phyloP scores from a whole-genome alignment of 2,888 invertebrate species.

The Euzophera pinguis region DNA sequence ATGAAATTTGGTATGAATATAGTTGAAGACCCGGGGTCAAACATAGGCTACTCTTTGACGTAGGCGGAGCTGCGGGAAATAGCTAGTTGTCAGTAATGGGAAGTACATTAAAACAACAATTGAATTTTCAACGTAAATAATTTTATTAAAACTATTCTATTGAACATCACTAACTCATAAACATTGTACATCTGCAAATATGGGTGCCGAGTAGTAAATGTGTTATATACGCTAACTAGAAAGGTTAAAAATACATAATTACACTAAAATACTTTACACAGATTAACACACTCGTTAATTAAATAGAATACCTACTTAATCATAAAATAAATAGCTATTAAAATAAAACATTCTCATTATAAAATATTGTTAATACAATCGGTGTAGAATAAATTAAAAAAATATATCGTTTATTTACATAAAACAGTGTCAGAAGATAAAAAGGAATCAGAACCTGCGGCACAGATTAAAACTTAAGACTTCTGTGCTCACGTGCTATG shows the following conservation, averaged over 20 bases:
- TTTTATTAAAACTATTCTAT: conserved; percentile 80
- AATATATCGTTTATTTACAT: conserved; percentile 46
- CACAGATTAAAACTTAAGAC: background rate
- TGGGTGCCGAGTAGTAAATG: conserved; percentile 53
- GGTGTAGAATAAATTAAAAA: conserved; percentile 51
- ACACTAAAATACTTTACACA: conserved; percentile 66
- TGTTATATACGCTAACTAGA: conserved; percentile 43
- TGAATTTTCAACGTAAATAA: conserved; percentile 79
- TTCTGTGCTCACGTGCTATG: conserved; percentile 10
- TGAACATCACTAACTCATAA: conserved; percentile 80
- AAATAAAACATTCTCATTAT: conserved; percentile 61
- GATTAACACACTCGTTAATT: conserved; percentile 65
- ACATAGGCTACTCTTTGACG: too few species aligned
- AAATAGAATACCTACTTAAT: conserved; percentile 68
- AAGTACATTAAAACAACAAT: conserved; percentile 47
- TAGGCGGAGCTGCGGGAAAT: too few species aligned
- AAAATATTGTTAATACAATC: conserved; percentile 63
- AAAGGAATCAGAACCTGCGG: conserved; percentile 23
- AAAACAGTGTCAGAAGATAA: conserved; percentile 16
- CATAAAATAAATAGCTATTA: conserved; percentile 72
- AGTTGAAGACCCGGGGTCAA: too few species aligned
- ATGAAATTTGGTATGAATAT: too few species aligned
- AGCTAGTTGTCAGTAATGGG: background rate
- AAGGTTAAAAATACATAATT: conserved; percentile 48
- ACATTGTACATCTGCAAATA: conserved; percentile 79